These are phyloP conservation scores for Himalopsyche anomala DNA, from an alignment of 2,888 invertebrate genomes.

Conservation along the genomic window DNA sequence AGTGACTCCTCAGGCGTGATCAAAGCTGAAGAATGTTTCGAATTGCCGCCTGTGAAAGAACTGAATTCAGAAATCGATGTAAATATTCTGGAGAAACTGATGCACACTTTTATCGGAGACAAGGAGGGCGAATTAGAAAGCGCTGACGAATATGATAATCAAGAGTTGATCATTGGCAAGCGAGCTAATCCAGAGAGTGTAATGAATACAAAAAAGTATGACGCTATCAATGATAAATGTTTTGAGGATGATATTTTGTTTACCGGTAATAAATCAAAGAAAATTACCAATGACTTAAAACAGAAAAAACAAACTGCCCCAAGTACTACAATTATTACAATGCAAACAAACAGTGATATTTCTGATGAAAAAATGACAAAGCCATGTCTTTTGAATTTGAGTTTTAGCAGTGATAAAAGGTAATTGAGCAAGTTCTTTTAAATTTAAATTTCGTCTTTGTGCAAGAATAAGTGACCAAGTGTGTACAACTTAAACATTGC, in stretches of 20 bases:
- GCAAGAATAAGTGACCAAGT: conserved; percentile 26
- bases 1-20: conserved; percentile 73
- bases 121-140: conserved; percentile 68
- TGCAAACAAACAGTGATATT: not conserved
- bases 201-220: conserved; percentile 68
- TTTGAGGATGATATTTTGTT: conserved; percentile 59
- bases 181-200: conserved; percentile 71
- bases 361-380: not conserved
- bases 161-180: conserved; percentile 39
- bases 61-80: conserved; percentile 74
- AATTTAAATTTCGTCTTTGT: too few species aligned
- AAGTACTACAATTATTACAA: not conserved
- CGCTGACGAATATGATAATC: conserved; percentile 47
- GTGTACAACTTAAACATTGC: too few species aligned
- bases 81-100: conserved; percentile 73
- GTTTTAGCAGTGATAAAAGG: conserved; percentile 68
- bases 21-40: conserved; percentile 86
- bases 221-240: conserved; percentile 60
- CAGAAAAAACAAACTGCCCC: not conserved
- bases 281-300: conserved; percentile 45
- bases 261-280: conserved; percentile 55
- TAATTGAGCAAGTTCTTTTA: not conserved
- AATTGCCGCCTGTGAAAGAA: conserved; percentile 78
- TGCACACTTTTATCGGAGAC: conserved; percentile 65
- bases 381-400: conserved; percentile 72